phyloP scores from a whole-genome alignment of 2,888 invertebrate species.

The Tenthredo distinguenda region DNA sequence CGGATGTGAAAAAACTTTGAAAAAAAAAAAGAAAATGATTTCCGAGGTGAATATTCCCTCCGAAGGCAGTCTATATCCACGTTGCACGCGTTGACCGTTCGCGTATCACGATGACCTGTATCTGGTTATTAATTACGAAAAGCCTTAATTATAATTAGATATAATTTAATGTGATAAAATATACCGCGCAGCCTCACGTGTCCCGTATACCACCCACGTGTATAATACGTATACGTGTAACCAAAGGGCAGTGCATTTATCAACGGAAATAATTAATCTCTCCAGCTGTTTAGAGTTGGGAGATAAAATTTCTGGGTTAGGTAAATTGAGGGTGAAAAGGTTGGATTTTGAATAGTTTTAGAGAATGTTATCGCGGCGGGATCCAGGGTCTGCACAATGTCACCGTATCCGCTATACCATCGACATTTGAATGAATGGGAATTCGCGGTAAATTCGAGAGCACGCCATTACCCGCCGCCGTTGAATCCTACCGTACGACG shows the following conservation, averaged over 20 bases:
- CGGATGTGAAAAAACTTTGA: neutral
- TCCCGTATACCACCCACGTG: neutral
- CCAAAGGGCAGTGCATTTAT: constrained; percentile 12
- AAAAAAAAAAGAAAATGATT: neutral
- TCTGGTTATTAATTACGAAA: constrained; percentile 37
- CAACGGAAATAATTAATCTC: constrained; percentile 38
- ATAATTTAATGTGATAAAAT: constrained; percentile 7
- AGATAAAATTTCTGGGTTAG: constrained; percentile 19
- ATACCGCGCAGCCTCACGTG: neutral
- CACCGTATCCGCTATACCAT: neutral
- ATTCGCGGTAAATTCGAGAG: neutral
- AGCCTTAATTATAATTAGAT: constrained; percentile 7
- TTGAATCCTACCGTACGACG: neutral
- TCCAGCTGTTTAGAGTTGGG: neutral
- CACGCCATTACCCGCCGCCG: constrained; percentile 13
- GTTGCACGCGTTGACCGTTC: constrained; percentile 9
- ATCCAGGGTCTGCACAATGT: neutral
- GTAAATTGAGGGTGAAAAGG: neutral
- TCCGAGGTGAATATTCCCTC: neutral
- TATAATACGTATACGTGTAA: neutral
- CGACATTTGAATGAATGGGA: constrained; percentile 22
- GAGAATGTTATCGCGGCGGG: constrained; percentile 8
- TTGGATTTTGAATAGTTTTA: neutral
- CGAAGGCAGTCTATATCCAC: neutral
- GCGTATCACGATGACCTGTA: neutral